Base-by-base conservation (phyloP, 1,140 invertebrate species). In the Parasteatoda tepidariorum region DNA sequence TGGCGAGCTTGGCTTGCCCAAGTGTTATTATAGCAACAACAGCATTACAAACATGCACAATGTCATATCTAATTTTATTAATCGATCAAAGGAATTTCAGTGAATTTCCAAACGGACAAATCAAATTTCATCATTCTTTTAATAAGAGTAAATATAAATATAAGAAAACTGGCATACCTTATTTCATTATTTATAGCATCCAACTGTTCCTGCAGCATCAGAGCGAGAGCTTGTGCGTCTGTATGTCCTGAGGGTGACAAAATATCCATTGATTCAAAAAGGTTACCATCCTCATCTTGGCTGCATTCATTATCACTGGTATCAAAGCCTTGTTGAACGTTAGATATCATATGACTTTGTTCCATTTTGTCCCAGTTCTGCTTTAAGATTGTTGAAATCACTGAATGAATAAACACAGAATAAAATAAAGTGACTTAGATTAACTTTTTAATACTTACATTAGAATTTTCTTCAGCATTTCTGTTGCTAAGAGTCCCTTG, bases 141-240 rank as follows among this genome's bases (percentile, higher is more conserved):
- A n/a, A n/a, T n/a, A n/a, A n/a, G n/a, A n/a, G n/a, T n/a, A n/a
- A n/a, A n/a, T n/a, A n/a, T n/a, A n/a, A n/a, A n/a, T n/a, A n/a
- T n/a, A n/a, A n/a, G n/a, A n/a, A n/a, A n/a, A n/a, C n/a, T n/a
- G n/a, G n/a, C n/a, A 3, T 61, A 92, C 91, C 93, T 93, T 86
- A 99, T 99, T 92, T 99, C 98, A 88, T 98, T 98, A 90, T 99
- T 99, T 87, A 99, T 99, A 86, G 98, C 98, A 90, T 99, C 98
- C 64, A 99, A 91, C 89, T 99, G 98, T 89, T 99, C 97, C 90
- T 99, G 98, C 82, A 99, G 91, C 96, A 99, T 99, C 86, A 98
- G 92, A 28, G 98, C 98, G 75, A 99, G 91, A 0, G 97, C 97
- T 89, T 99, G 98, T 33, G 98, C 97, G 89, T 99, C 98, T 4